Evolutionary conservation across 2,113 vertebrate species (phyloP).

Genomic region (Chaetorhynchus papuensis): DNA sequence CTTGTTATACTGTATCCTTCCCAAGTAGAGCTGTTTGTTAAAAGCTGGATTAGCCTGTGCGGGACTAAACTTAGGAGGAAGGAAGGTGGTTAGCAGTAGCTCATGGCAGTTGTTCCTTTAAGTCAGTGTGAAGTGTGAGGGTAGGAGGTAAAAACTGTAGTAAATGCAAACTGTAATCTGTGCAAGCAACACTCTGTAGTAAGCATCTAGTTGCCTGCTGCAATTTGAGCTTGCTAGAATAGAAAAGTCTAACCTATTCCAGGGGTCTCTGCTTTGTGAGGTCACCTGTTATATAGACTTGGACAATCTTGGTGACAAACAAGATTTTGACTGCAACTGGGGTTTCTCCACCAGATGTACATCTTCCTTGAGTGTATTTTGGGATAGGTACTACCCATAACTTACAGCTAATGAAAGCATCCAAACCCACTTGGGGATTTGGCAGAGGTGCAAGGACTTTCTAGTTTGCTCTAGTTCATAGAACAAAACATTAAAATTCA

Average conservation of each 20-base stretch:
- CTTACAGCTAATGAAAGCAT: neutral
- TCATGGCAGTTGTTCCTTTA: neutral
- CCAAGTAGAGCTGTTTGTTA: neutral
- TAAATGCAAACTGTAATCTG: accelerated
- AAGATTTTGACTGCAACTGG: neutral
- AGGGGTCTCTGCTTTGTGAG: slow-evolving; percentile 65
- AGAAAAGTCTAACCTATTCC: slow-evolving; percentile 78
- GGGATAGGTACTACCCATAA: neutral
- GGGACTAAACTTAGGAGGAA: neutral
- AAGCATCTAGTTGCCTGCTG: slow-evolving; percentile 68
- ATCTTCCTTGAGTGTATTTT: neutral
- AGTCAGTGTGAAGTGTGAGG: neutral
- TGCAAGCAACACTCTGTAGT: slow-evolving; percentile 83
- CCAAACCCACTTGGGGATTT: neutral
- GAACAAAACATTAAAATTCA: neutral
- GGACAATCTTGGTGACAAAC: slow-evolving; percentile 15
- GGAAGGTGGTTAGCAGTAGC: neutral
- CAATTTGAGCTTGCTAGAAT: slow-evolving; percentile 82
- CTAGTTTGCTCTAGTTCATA: neutral
- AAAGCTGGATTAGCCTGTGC: neutral
- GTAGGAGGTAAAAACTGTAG: neutral
- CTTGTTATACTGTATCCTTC: neutral
- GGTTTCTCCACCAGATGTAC: neutral
- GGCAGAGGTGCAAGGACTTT: neutral
- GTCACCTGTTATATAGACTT: slow-evolving; percentile 72